Evolutionary conservation across 30 jellyfish, hydroid and myxozoan species (phyloP).

Genomic region (Aurelia sp.): DNA sequence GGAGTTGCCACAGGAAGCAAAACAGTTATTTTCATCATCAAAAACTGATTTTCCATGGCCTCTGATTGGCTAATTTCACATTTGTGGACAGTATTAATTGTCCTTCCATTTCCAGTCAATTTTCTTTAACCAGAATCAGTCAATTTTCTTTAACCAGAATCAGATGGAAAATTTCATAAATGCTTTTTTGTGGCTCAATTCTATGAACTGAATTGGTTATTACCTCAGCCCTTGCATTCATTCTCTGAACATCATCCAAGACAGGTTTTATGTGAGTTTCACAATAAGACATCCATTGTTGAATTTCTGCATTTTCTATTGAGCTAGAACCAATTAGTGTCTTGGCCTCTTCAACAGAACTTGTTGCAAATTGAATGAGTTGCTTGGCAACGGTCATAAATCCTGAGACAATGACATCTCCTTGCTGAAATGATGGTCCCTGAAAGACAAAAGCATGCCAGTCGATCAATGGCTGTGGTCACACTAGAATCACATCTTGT

Average conservation of each 20-base stretch:
- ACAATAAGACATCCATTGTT: constrained; percentile 55
- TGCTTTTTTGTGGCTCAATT: neutral
- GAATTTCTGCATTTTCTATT: constrained; percentile 38
- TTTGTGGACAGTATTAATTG: too few species aligned
- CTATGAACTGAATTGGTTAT: neutral
- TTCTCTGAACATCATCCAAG: constrained; percentile 6
- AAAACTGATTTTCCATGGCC: too few species aligned
- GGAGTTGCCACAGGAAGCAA: too few species aligned
- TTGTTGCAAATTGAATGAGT: constrained; percentile 4
- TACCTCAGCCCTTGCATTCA: constrained; percentile 53
- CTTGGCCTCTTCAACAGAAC: neutral
- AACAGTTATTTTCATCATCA: too few species aligned
- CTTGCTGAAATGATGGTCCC: constrained; percentile 57
- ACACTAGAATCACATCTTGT: too few species aligned
- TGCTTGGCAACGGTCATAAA: constrained; percentile 31
- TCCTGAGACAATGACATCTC: constrained; percentile 31
- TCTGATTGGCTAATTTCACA: too few species aligned
- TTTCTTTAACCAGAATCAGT: too few species aligned
- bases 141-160: too few species aligned
- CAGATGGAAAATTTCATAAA: too few species aligned
- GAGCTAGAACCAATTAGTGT: constrained; percentile 6
- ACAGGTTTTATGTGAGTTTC: constrained; percentile 57
- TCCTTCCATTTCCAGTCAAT: too few species aligned
- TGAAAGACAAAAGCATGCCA: neutral
- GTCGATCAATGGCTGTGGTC: too few species aligned